Evolutionary conservation across 2,113 vertebrate species (phyloP).

Genomic region (Oenanthe oenanthe): DNA sequence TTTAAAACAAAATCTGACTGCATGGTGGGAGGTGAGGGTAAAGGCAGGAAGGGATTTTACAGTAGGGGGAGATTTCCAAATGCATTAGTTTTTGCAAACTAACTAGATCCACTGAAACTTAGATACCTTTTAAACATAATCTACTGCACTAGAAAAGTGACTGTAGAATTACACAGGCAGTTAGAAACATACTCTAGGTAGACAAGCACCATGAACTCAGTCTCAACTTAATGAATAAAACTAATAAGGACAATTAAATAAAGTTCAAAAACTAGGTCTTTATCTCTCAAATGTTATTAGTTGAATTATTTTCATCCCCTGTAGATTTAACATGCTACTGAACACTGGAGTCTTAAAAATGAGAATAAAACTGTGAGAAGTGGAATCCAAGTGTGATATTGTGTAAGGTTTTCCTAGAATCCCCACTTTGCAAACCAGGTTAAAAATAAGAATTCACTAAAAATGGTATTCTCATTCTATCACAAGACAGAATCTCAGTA

Average conservation of each 20-base stretch:
- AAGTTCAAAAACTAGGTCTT: not conserved
- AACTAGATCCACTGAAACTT: not conserved
- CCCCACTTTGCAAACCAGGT: not conserved
- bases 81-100: not conserved
- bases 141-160: not conserved
- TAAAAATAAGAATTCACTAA: not conserved
- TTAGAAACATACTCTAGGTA: not conserved
- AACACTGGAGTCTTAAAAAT: not conserved
- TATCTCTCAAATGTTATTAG: not conserved
- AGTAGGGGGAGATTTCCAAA: not conserved
- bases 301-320: not conserved
- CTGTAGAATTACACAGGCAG: not conserved
- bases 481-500: not conserved
- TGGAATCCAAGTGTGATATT: not conserved
- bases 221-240: not conserved
- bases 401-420: not conserved
- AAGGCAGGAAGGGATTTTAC: not conserved
- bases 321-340: not conserved
- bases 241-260: not conserved
- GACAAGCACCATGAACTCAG: not conserved
- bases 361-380: not conserved
- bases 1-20: conserved; percentile 14
- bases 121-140: not conserved
- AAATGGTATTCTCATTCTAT: not conserved
- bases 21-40: not conserved